phyloP scores from a whole-genome alignment of 2,888 invertebrate species.

The Drosophila nr. perissopoda region DNA sequence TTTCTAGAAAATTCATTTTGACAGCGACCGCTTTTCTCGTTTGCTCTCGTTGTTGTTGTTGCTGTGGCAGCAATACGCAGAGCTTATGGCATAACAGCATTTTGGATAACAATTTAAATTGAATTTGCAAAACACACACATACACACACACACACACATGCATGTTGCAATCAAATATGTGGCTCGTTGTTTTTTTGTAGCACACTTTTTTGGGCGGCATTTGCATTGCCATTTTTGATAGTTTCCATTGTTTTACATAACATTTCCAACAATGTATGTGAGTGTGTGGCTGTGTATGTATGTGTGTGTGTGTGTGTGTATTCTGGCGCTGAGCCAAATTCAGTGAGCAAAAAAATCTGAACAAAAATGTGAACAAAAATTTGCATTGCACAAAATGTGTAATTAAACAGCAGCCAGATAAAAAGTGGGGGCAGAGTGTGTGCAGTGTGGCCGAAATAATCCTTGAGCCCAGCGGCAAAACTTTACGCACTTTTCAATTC shows the following conservation, averaged over 20 bases:
- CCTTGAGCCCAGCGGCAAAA: conserved; percentile 38
- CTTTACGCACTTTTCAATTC: conserved; percentile 71
- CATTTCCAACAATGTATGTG: conserved; percentile 25
- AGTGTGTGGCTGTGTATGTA: background rate
- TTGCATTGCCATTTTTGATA: conserved; percentile 65
- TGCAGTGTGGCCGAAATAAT: conserved; percentile 21
- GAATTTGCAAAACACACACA: conserved; percentile 43
- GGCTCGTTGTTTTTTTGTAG: conserved; percentile 33
- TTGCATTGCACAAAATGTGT: conserved; percentile 63
- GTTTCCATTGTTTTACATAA: conserved; percentile 58
- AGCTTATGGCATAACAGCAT: conserved; percentile 50
- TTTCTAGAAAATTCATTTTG: conserved; percentile 42
- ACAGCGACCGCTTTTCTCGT: conserved; percentile 32
- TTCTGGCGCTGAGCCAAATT: conserved; percentile 54
- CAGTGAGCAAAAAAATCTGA: background rate
- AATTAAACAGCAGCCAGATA: conserved; percentile 61
- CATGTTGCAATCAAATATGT: conserved; percentile 39
- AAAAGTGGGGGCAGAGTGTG: background rate
- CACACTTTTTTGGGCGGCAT: conserved; percentile 66
- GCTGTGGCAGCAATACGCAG: conserved; percentile 28
- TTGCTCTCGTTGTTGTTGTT: conserved; percentile 2
- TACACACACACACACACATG: conserved; percentile 3
- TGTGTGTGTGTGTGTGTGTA: conserved; percentile 14
- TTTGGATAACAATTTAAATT: conserved; percentile 72
- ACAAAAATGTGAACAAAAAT: conserved; percentile 42